phyloP scores from a whole-genome alignment of 2,888 invertebrate species.

The Dryocosmus kuriphilus region DNA sequence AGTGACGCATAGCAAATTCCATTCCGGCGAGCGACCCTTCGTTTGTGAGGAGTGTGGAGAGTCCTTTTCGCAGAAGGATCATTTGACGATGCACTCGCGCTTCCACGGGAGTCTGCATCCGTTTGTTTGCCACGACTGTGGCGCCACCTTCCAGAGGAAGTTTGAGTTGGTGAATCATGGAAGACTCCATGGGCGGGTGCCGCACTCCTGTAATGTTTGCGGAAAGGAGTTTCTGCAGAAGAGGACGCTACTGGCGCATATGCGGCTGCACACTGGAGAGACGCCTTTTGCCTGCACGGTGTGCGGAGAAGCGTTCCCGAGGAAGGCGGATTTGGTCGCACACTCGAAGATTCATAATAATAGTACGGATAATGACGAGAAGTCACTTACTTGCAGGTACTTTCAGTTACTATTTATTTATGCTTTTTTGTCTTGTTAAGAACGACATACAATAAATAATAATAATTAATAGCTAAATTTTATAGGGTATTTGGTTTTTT shows the following conservation, averaged over 20 bases:
- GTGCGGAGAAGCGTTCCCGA: constrained; percentile 88
- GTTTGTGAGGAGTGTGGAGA: constrained; percentile 95
- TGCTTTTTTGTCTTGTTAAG: too few species aligned
- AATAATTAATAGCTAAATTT: too few species aligned
- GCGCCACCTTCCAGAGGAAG: constrained; percentile 90
- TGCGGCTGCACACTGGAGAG: constrained; percentile 88
- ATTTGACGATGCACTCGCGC: constrained; percentile 91
- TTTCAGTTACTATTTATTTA: background rate
- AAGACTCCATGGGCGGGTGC: constrained; percentile 88
- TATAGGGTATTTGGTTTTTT: too few species aligned
- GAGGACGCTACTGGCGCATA: constrained; percentile 88
- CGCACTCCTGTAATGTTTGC: constrained; percentile 89
- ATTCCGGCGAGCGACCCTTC: constrained; percentile 90
- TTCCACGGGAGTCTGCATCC: constrained; percentile 98
- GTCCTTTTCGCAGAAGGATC: constrained; percentile 94
- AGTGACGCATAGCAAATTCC: constrained; percentile 91
- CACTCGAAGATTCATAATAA: constrained; percentile 80
- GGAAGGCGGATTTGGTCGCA: constrained; percentile 84
- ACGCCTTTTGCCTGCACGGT: constrained; percentile 86
- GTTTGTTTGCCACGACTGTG: constrained; percentile 95
- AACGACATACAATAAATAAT: too few species aligned
- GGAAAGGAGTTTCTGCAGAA: constrained; percentile 92
- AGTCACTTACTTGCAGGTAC: constrained; percentile 78
- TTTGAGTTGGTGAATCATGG: constrained; percentile 92
- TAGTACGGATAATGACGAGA: constrained; percentile 77